Percentiles rank a stretch among this genome's conserved stretches.
Evolutionary conservation across 1,140 invertebrate species (phyloP).

Genomic region (Arctopsyche grandis): DNA sequence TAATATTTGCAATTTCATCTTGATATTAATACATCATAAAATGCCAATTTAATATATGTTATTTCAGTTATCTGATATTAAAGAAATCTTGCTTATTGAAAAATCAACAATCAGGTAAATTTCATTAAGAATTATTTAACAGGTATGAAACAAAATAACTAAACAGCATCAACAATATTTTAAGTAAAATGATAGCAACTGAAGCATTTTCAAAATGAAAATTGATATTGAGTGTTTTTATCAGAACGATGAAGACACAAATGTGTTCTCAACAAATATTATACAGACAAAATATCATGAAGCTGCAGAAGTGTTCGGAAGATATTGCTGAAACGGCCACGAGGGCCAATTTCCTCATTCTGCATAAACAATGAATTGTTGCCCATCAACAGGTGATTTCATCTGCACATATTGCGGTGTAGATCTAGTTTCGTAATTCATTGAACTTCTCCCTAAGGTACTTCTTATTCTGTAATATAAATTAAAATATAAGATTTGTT

Average conservation of each 20-base stretch:
- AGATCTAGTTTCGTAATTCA: constrained; percentile 55
- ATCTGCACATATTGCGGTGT: constrained; percentile 58
- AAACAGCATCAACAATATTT: too few species aligned
- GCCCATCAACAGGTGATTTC: constrained; percentile 56
- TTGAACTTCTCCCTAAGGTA: constrained; percentile 53
- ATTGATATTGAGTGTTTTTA: background rate
- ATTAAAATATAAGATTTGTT: background rate
- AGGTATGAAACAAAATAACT: too few species aligned
- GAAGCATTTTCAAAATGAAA: too few species aligned
- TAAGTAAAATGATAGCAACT: too few species aligned
- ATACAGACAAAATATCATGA: background rate
- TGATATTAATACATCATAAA: too few species aligned
- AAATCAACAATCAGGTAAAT: too few species aligned
- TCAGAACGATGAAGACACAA: background rate
- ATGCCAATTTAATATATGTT: too few species aligned
- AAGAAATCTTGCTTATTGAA: too few species aligned
- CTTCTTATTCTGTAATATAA: constrained; percentile 56
- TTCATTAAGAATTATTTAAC: too few species aligned
- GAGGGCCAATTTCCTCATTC: constrained; percentile 34
- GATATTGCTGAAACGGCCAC: background rate
- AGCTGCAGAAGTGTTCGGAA: background rate
- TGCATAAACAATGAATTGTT: constrained; percentile 53
- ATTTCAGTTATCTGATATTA: too few species aligned
- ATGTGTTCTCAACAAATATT: background rate
- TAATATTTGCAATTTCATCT: too few species aligned